Conservation (phyloP, 2,113 vertebrate species). For the Calyptomena viridis region DNA sequence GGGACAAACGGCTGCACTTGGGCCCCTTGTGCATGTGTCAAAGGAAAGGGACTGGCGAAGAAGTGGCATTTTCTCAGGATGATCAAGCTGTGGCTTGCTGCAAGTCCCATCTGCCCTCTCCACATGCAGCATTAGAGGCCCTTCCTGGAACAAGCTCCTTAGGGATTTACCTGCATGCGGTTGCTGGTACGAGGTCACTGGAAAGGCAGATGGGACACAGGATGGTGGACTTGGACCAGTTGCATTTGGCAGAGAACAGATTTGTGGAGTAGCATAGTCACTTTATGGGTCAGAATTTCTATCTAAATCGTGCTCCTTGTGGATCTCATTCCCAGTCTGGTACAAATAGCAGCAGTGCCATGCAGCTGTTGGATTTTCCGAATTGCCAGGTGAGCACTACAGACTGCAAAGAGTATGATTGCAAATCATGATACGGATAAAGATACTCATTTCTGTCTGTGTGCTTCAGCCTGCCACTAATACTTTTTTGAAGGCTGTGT, state of each 20-base stretch:
- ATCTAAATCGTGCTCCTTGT: not conserved
- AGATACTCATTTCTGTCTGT: not conserved
- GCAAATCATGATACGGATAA: not conserved
- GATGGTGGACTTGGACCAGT: conserved; percentile 9
- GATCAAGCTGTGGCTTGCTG: conserved; percentile 39
- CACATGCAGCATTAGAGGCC: not conserved
- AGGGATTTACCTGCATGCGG: not conserved
- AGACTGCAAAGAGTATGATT: not conserved
- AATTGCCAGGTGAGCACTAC: not conserved
- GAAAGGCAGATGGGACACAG: conserved; percentile 9
- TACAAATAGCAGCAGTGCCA: rapidly evolving
- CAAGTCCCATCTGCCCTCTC: conserved; percentile 57
- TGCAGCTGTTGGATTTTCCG: not conserved
- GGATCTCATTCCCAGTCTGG: not conserved
- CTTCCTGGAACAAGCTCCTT: conserved; percentile 15
- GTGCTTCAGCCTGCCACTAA: not conserved
- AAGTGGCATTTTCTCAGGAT: conserved; percentile 8
- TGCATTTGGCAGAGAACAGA: not conserved
- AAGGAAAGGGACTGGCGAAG: not conserved
- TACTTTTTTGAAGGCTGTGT: not conserved
- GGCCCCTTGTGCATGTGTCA: not conserved
- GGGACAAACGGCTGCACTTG: not conserved
- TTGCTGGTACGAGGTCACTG: not conserved
- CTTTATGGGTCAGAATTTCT: not conserved
- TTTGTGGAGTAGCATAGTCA: not conserved